Base-by-base conservation (phyloP, 2,113 vertebrate species). In the Solea senegalensis region DNA sequence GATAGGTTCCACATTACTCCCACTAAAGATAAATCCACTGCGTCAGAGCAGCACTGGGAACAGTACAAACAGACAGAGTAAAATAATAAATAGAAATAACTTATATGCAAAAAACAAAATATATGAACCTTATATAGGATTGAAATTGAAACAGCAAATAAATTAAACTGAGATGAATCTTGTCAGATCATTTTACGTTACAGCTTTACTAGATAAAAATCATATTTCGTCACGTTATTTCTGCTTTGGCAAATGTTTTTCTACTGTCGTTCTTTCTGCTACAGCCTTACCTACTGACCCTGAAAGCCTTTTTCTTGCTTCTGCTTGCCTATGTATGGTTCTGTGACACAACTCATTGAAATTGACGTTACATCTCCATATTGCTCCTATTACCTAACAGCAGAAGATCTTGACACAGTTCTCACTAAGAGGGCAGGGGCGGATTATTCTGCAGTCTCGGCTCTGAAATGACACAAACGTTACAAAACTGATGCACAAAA, bases 321-420 rank as follows among this genome's bases (percentile, higher is more conserved):
- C 39, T 9, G 3, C 8, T 41, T n/a, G 3, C 8, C 45, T n/a
- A 7, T 56, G 6, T 11, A 2, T 15, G 9, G 41, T 41, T 81
- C 10, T n/a, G 58, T 26, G 5, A 53, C 15, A 51, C 13, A 59
- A 9, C 0, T 11, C 40, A 53, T 57, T 3, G 46, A 26, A 34
- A 68, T 14, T 56, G 5, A n/a, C 16, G 59, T 83, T 83, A 76
- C 59, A 62, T 79, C 49, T 83, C 3, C 7, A 40, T 27, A 55
- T 12, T 41, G 14, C 11, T 7, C 55, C 16, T 53, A 28, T 80
- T 69, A 59, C 44, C 14, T 21, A 59, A 71, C 52, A 39, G 14
- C 34, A 71, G 14, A 78, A 63, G 7, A 28, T 34, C 27, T 21
- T 53, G 0, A 53, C 40, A 44, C 2, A 10, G n/a, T 59, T 59